phyloP scores from a whole-genome alignment of 2,113 vertebrate species.

The Geococcyx californianus region DNA sequence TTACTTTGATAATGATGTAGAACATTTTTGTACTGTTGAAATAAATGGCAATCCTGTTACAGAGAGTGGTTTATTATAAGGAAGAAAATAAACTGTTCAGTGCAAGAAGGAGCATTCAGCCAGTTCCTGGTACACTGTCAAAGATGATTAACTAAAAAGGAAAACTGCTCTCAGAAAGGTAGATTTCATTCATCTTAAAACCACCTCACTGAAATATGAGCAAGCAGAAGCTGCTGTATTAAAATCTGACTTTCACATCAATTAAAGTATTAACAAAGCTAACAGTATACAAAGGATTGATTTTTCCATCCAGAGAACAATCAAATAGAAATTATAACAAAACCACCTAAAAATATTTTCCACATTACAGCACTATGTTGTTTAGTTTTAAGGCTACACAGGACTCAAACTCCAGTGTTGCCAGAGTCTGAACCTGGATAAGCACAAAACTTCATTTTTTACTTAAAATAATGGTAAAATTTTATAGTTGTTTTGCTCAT shows the following conservation, averaged over 20 bases:
- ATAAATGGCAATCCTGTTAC: neutral
- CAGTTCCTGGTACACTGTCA: neutral
- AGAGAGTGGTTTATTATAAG: neutral
- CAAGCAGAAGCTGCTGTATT: neutral
- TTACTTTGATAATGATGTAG: slow-evolving; percentile 40
- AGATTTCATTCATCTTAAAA: neutral
- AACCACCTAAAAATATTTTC: neutral
- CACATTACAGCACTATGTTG: neutral
- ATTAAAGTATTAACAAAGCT: slow-evolving; percentile 20
- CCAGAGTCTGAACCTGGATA: neutral
- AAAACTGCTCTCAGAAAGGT: neutral
- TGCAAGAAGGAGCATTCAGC: neutral
- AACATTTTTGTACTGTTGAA: neutral
- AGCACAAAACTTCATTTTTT: neutral
- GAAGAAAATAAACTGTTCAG: neutral
- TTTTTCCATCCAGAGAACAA: neutral
- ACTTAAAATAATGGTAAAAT: neutral
- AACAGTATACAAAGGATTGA: neutral
- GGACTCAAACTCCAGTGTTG: neutral
- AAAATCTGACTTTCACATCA: slow-evolving; percentile 14
- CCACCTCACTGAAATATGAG: neutral
- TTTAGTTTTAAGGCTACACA: neutral
- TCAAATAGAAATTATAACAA: neutral
- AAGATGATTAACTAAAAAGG: neutral
- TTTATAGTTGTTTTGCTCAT: neutral